Conservation (phyloP, 2,113 vertebrate genomes). For the Isichthys henryi region DNA sequence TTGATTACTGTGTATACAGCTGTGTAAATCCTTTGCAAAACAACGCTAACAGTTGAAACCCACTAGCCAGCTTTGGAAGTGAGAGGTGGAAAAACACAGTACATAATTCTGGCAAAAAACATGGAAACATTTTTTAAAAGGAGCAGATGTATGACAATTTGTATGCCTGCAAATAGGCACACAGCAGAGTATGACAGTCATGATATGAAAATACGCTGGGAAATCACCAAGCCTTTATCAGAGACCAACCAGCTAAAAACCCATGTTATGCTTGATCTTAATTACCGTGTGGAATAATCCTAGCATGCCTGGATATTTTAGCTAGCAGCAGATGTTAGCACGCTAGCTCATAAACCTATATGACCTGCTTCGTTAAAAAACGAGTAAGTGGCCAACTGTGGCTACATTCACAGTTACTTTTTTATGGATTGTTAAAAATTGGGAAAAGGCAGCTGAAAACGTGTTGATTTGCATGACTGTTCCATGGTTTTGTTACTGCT, state of each 20-base stretch:
- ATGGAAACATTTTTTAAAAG: not conserved
- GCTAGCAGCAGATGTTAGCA: not conserved
- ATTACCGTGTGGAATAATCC: not conserved
- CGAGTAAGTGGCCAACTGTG: not conserved
- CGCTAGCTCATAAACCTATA: not conserved
- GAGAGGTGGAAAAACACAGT: not conserved
- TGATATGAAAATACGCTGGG: not conserved
- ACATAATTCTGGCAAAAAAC: not conserved
- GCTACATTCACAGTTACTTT: not conserved
- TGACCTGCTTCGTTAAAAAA: not conserved
- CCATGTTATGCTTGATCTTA: not conserved
- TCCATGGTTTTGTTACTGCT: not conserved
- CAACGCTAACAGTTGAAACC: not conserved
- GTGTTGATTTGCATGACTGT: not conserved
- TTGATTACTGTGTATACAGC: not conserved
- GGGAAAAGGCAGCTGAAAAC: not conserved
- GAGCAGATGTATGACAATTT: not conserved
- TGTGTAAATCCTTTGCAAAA: not conserved
- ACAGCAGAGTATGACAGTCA: not conserved
- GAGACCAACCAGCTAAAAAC: not conserved
- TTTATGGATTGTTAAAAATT: not conserved
- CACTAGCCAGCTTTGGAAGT: not conserved
- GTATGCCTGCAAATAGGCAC: not conserved
- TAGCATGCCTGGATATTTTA: not conserved
- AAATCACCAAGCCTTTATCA: not conserved